A percentile compares a stretch with the other conserved stretches of the same genome.
Evolutionary conservation across 2,888 invertebrate genomes (phyloP).

Genomic region (Saturnia japonica): DNA sequence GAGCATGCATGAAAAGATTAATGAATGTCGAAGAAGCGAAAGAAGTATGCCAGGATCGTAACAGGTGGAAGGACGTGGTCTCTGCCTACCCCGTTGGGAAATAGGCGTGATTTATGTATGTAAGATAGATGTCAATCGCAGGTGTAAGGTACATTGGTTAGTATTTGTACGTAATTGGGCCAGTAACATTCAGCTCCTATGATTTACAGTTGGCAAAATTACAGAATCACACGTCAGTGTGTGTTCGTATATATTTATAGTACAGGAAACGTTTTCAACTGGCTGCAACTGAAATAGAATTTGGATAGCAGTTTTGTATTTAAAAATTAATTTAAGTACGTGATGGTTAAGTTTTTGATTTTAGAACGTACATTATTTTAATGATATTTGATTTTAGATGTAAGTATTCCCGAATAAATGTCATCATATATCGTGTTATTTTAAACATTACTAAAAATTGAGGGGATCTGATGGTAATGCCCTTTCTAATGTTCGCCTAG

Average conservation of each 20-base stretch:
- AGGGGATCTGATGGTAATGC: too few relatives aligned
- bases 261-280: conserved; percentile 1
- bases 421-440: too few relatives aligned
- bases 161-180: background rate
- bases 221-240: background rate
- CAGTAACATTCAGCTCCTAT: background rate
- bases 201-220: conserved; percentile 4
- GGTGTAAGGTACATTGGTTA: background rate
- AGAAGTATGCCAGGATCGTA: too few relatives aligned
- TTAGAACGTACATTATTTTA: background rate
- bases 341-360: background rate
- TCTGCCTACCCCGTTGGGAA: too few relatives aligned
- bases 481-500: too few relatives aligned
- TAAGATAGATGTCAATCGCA: background rate
- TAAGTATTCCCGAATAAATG: background rate
- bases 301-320: background rate
- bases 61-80: too few relatives aligned
- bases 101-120: too few relatives aligned
- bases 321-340: background rate
- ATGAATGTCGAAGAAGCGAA: too few relatives aligned
- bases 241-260: conserved; percentile 2
- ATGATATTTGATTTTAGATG: background rate
- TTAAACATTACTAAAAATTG: too few relatives aligned
- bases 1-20: too few relatives aligned
- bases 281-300: background rate